A percentile compares a stretch with the other conserved stretches of the same genome.
phyloP scores from a whole-genome alignment of 1,140 invertebrate genomes.

The Pemphigus obesinymphae region DNA sequence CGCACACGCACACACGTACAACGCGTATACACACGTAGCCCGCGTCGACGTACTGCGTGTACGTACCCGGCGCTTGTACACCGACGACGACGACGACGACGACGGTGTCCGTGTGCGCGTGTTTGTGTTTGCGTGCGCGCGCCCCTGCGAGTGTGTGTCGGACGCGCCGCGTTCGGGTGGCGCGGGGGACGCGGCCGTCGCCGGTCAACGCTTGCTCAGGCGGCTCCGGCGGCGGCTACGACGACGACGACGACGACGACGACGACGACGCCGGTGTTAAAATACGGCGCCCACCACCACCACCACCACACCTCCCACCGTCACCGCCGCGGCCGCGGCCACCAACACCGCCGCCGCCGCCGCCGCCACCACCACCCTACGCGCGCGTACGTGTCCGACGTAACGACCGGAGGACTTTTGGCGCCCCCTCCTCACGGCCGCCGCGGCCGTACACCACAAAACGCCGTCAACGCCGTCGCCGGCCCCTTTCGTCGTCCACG shows the following conservation, averaged over 20 bases:
- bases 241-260: background rate
- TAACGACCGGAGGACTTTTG: slow-evolving; percentile 42
- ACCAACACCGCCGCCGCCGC: background rate
- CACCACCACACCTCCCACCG: no score
- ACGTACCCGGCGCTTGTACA: background rate
- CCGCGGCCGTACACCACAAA: background rate
- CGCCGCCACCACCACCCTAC: background rate
- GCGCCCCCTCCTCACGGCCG: slow-evolving; percentile 10
- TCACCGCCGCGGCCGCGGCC: no score
- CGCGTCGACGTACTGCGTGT: background rate
- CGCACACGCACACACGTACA: background rate
- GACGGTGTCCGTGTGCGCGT: background rate
- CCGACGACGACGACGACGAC: no score
- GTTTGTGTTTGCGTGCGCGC: background rate
- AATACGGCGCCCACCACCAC: slow-evolving; percentile 37
- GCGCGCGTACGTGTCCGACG: slow-evolving; percentile 29
- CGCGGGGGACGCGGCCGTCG: slow-evolving; percentile 4
- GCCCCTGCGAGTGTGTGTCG: background rate
- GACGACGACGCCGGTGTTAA: slow-evolving; percentile 41
- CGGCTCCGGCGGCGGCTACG: background rate
- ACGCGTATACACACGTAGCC: background rate
- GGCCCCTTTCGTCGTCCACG: slow-evolving; percentile 14
- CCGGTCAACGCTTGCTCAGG: slow-evolving; percentile 40
- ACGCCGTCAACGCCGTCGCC: background rate
- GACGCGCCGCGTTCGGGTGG: slow-evolving; percentile 5